phyloP scores from a whole-genome alignment of 1,140 invertebrate species.

The Bombus consobrinus region DNA sequence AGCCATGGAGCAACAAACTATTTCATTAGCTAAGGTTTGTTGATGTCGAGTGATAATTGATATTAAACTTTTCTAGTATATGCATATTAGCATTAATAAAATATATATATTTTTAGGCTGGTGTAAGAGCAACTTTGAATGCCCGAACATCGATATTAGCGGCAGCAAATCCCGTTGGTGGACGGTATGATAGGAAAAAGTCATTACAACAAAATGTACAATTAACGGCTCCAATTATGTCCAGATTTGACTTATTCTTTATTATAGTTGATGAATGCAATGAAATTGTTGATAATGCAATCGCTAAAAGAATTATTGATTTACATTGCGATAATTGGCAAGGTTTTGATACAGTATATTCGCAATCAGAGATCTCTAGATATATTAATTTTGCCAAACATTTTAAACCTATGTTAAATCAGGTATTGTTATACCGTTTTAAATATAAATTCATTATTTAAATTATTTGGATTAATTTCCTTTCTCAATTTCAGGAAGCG shows the following conservation, averaged over 20 bases:
- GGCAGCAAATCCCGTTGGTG: conserved; percentile 98
- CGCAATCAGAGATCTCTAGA: conserved; percentile 93
- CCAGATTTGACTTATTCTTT: conserved; percentile 99
- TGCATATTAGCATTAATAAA: conserved; percentile 12
- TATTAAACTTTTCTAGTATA: conserved; percentile 16
- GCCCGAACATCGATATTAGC: conserved; percentile 99
- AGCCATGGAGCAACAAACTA: conserved; percentile 99
- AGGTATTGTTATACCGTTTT: conserved; percentile 71
- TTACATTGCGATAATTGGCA: conserved; percentile 92
- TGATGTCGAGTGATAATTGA: not conserved
- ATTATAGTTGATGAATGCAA: conserved; percentile 98
- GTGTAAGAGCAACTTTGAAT: conserved; percentile 98
- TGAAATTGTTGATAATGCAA: conserved; percentile 97
- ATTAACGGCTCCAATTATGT: conserved; percentile 98
- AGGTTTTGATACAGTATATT: conserved; percentile 91
- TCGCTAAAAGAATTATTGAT: conserved; percentile 97
- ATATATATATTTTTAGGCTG: conserved; percentile 86
- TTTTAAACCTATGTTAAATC: conserved; percentile 96
- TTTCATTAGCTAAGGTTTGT: conserved; percentile 96
- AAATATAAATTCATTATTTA: not conserved
- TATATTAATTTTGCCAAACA: conserved; percentile 98
- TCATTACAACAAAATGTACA: conserved; percentile 97
- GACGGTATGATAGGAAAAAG: conserved; percentile 97
- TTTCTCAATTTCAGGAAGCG: conserved; percentile 86
- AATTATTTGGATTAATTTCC: not conserved